Evolutionary conservation across 2,113 vertebrate species (phyloP), one percentile per base, ranked within the genome.

Genomic region (Pycnonotus jocosus): DNA sequence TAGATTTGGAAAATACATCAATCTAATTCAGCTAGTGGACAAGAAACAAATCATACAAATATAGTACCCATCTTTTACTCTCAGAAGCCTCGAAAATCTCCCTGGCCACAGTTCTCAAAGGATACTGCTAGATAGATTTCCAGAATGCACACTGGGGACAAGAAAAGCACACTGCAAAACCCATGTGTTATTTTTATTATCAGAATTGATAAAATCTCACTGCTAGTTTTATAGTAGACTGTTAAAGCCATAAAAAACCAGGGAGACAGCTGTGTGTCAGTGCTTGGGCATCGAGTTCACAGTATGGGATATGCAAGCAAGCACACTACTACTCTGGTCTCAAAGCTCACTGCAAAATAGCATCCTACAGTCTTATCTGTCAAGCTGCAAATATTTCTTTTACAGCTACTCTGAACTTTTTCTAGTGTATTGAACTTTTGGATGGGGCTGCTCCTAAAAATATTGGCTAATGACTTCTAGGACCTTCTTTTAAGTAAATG

Each of bases 181-280:
- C 1, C 57, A 68, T 25, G 60, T 86, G 86, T 74, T 92, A 88
- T 92, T 93, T 93, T 95, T 88, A 91, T 78, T 71, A 88, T 48
- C 56, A 84, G 48, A 91, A 92, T 11, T 56, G 30, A 86, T 56
- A 81, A 93, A 86, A 84, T 54, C 69, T 88, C 56, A 56, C 65
- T 47, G 25, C 51, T 93, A 64, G 72, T 62, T 92, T 92, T 88
- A 62, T 31, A 92, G 71, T 40, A 81, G 51, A 23, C 47, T 78
- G 60, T 44, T 84, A 90, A 83, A 90, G 54, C 42, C 42, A 83
- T 86, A 69, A 77, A 81, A 69, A 88, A 33, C 0, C n/a, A 71
- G 19, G 24, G 47, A 64, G 69, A 74, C 51, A 91, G 73, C 86
- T 92, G 76, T 30, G 23, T 58, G 76, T 65, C 66, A 62, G 33